phyloP scores from a whole-genome alignment of 2,888 invertebrate genomes.

The Epirrhoe alternata region DNA sequence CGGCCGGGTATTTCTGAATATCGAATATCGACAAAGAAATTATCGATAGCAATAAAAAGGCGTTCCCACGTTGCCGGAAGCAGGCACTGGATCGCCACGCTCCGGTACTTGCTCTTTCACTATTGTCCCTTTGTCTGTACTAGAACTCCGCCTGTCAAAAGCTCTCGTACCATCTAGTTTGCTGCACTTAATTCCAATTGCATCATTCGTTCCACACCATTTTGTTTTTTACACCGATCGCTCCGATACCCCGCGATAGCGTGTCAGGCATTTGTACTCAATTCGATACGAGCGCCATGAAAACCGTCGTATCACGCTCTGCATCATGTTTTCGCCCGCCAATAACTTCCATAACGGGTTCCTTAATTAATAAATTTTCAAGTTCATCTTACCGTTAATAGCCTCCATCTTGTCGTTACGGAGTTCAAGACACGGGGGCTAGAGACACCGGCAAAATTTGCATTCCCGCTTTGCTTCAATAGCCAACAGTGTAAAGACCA shows the following conservation, averaged over 20 bases:
- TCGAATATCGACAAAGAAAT: slow-evolving; percentile 60
- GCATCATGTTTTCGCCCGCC: slow-evolving; percentile 47
- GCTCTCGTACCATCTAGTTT: slow-evolving; percentile 73
- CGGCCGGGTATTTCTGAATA: slow-evolving; percentile 48
- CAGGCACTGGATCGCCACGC: slow-evolving; percentile 74
- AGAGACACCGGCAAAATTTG: slow-evolving; percentile 79
- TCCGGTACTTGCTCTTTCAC: slow-evolving; percentile 77
- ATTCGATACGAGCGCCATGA: slow-evolving; percentile 46
- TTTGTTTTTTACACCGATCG: slow-evolving; percentile 65
- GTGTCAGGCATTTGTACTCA: slow-evolving; percentile 52
- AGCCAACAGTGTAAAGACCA: slow-evolving; percentile 78
- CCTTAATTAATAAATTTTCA: slow-evolving; percentile 52
- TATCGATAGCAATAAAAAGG: slow-evolving; percentile 67
- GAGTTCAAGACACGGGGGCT: slow-evolving; percentile 66
- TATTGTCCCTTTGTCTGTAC: slow-evolving; percentile 77
- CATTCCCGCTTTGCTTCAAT: slow-evolving; percentile 78
- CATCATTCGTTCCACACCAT: slow-evolving; percentile 73
- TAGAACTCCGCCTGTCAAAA: slow-evolving; percentile 69
- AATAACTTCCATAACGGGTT: slow-evolving; percentile 41
- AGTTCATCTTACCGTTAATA: slow-evolving; percentile 57
- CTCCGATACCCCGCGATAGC: slow-evolving; percentile 56
- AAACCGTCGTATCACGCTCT: slow-evolving; percentile 52
- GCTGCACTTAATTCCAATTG: slow-evolving; percentile 75
- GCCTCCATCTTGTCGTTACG: slow-evolving; percentile 59
- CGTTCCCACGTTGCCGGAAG: slow-evolving; percentile 81